phyloP scores from a whole-genome alignment of 2,113 vertebrate genomes.

The Nothobranchius kuhntae region DNA sequence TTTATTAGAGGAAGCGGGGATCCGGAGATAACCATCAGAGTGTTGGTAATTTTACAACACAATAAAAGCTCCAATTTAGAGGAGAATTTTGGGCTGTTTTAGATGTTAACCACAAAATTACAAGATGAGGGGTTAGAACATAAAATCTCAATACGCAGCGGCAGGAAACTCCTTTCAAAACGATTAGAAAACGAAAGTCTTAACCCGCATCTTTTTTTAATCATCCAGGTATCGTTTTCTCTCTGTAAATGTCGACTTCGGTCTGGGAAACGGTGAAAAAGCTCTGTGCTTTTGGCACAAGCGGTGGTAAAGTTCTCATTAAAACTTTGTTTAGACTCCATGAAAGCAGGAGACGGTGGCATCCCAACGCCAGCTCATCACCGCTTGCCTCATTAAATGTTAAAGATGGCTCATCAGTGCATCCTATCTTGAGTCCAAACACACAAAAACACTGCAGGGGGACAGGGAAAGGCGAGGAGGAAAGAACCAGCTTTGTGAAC shows the following conservation, averaged over 20 bases:
- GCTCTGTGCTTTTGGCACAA: conserved; percentile 62
- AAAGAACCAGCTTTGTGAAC: conserved; percentile 50
- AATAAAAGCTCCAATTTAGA: neutral
- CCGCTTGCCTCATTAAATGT: conserved; percentile 69
- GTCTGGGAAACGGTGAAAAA: conserved; percentile 64
- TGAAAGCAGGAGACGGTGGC: conserved; percentile 60
- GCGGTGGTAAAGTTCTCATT: conserved; percentile 72
- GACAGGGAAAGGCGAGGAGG: conserved; percentile 52
- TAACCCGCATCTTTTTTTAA: neutral
- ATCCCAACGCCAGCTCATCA: conserved; percentile 68
- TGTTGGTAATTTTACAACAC: neutral
- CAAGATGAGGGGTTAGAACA: neutral
- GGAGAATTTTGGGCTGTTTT: no score
- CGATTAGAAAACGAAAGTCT: no score
- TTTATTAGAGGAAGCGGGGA: neutral
- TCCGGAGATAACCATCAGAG: no score
- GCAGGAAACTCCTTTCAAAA: no score
- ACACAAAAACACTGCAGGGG: conserved; percentile 50
- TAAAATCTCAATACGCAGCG: no score
- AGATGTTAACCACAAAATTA: neutral
- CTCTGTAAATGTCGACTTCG: conserved; percentile 27
- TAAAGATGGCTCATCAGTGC: conserved; percentile 71
- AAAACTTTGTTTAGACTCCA: conserved; percentile 71
- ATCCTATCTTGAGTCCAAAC: conserved; percentile 47
- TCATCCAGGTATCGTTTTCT: conserved; percentile 17